These are phyloP conservation scores for Gallinago jamesoni DNA, from an alignment of 2,113 vertebrate species.

Conservation along the genomic window DNA sequence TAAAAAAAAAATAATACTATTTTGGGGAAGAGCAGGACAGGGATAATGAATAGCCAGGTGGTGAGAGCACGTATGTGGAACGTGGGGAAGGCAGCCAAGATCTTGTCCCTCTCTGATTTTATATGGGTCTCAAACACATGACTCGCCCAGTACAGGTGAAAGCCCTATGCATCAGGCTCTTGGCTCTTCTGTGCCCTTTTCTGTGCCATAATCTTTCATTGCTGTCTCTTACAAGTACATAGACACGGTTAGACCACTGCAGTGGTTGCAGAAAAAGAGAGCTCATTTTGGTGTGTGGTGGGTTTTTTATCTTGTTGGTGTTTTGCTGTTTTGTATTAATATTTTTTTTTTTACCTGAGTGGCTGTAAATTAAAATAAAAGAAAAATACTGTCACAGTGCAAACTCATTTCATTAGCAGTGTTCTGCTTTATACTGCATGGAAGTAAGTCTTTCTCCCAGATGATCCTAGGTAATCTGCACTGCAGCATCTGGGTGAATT, in stretches of 20 bases:
- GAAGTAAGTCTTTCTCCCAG: conserved; percentile 47
- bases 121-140: not conserved
- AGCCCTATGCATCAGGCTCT: not conserved
- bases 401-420: conserved; percentile 24
- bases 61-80: not conserved
- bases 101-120: not conserved
- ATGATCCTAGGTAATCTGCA: conserved; percentile 59
- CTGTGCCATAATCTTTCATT: not conserved
- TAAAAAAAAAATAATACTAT: not conserved
- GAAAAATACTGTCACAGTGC: not conserved
- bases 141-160: not conserved
- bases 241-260: not conserved
- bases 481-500: conserved; percentile 62
- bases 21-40: not conserved
- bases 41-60: not conserved
- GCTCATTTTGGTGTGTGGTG: accelerated
- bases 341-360: not conserved
- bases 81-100: accelerated
- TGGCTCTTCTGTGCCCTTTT: not conserved
- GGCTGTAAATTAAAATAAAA: conserved; percentile 7
- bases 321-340: not conserved
- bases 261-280: not conserved
- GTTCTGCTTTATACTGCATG: conserved; percentile 1
- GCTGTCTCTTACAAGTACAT: not conserved
- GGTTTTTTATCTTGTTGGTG: not conserved